Percentiles rank a stretch among this genome's conserved stretches.
Evolutionary conservation across 2,113 vertebrate genomes (phyloP).

Genomic region (Sylvicapra grimmia): DNA sequence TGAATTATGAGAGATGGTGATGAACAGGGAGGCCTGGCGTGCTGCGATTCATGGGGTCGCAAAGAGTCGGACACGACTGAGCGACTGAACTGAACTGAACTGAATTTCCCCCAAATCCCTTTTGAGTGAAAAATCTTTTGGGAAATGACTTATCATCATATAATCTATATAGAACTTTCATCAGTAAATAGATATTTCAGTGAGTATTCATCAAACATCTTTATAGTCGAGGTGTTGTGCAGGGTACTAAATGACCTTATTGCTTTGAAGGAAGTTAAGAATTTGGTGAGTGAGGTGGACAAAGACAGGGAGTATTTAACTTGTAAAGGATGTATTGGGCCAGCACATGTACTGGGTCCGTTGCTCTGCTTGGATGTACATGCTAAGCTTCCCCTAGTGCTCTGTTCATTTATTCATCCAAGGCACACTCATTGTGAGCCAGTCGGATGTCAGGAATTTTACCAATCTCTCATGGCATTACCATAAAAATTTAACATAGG

Average conservation of each 20-base stretch:
- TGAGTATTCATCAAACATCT: background rate
- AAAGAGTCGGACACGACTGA: too few relatives aligned
- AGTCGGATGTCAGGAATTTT: background rate
- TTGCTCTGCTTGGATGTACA: background rate
- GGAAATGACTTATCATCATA: background rate
- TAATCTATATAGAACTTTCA: background rate
- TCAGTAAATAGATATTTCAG: background rate
- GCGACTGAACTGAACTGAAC: too few relatives aligned
- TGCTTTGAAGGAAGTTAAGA: background rate
- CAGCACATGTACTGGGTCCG: background rate
- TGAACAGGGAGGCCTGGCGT: too few relatives aligned
- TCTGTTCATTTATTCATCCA: background rate
- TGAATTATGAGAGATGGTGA: too few relatives aligned
- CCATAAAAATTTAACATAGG: background rate
- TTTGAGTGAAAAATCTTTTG: background rate
- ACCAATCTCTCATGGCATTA: background rate
- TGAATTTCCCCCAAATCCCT: background rate
- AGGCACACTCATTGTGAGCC: background rate
- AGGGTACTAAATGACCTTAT: background rate
- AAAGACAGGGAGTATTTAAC: background rate
- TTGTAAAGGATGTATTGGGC: background rate
- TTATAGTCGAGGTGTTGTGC: background rate
- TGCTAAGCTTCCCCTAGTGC: background rate
- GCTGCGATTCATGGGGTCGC: too few relatives aligned
- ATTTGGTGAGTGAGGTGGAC: background rate